Percentiles rank a stretch among this genome's conserved stretches.
phyloP scores from a whole-genome alignment of 2,888 invertebrate genomes.

The Odontothrips loti region DNA sequence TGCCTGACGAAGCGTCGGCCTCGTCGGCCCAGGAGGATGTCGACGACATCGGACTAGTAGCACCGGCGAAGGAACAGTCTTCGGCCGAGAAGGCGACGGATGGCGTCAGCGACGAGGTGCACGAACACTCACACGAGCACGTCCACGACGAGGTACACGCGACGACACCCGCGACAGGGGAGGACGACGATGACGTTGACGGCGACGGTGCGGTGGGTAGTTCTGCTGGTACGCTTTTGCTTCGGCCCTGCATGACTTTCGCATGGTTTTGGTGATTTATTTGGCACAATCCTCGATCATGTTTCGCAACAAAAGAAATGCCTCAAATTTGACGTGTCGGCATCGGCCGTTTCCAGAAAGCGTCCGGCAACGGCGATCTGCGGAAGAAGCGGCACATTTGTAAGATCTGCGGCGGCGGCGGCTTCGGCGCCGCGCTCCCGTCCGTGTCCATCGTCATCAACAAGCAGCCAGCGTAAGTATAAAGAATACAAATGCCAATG shows the following conservation, averaged over 20 bases:
- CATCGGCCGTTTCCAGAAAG: not conserved
- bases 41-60: not conserved
- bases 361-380: not conserved
- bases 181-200: not conserved
- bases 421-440: not conserved
- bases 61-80: not conserved
- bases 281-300: no score
- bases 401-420: not conserved
- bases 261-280: not conserved
- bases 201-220: not conserved
- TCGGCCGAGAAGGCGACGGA: not conserved
- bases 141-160: not conserved
- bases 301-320: not conserved
- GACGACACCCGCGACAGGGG: not conserved
- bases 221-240: not conserved
- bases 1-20: not conserved
- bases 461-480: not conserved
- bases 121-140: not conserved
- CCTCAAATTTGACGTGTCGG: not conserved
- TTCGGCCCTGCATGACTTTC: no score
- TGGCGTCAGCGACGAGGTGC: not conserved
- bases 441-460: not conserved
- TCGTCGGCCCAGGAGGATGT: not conserved
- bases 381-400: not conserved
- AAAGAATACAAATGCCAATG: no score